Evolutionary conservation across 2,797 vertebrate species (phyloP), one percentile per base, ranked within the genome.

Genomic region (Acridotheres tristis): DNA sequence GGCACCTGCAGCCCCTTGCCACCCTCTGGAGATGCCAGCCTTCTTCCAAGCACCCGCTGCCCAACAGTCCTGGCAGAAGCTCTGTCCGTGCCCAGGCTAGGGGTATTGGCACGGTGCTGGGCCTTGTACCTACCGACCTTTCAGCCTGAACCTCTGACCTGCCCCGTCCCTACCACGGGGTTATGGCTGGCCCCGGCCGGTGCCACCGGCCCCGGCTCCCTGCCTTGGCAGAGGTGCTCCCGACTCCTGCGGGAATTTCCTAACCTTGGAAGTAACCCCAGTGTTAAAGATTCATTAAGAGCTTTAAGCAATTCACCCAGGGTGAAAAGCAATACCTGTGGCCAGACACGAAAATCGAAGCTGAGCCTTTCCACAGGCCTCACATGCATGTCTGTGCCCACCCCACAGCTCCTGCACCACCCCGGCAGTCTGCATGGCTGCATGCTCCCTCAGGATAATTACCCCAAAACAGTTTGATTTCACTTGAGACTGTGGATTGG

Each of bases 131-230:
- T 27, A 1, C 76, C 2, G 45, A 54, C 55, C n/a, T 54, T 54
- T n/a, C 15, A 12, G 1, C 21, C 32, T 3, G 9, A 63, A 30
- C 62, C 43, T 63, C 51, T 40, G 57, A 22, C 54, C 32, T 16
- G 14, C 30, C 38, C 38, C 1, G 0, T 11, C 40, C 30, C 22
- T 5, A 32, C 20, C 34, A 5, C 4, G 0, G 21, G 25, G 6
- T n/a, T 10, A 14, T 15, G 45, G 53, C 26, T 66, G 47, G 43
- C 27, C 16, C 18, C 1, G 3, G 36, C 17, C 11, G 30, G 3
- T 2, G 21, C 19, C 53, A 43, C 32, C 48, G 14, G 43, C 13
- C 34, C n/a, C 2, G 0, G 21, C 23, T 72, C 22, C 30, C 45
- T 20, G n/a, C 42, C 65, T 68, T 8, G 9, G 42, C 26, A 54